Conservation (phyloP, 2,113 vertebrate species). For the Oryctolagus cuniculus region mOryCun1.1 NC_091439.1:69581501-69582000, state of each 20-base stretch:
- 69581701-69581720: too few species aligned
- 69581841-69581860: too few species aligned
- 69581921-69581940: too few species aligned
- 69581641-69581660: neutral
- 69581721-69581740: neutral
- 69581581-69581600: neutral
- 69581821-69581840: neutral
- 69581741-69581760: neutral
- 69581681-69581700: neutral
- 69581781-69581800: neutral
- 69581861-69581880: too few species aligned
- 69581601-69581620: neutral
- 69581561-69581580: neutral
- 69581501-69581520: neutral
- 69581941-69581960: too few species aligned
- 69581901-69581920: too few species aligned
- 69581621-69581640: neutral
- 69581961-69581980: too few species aligned
- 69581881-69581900: too few species aligned
- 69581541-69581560: neutral
- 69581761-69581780: neutral
- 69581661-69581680: neutral
- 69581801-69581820: neutral
- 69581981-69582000: too few species aligned
- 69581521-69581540: neutral